phyloP scores from a whole-genome alignment of 2,888 invertebrate genomes.

The Schrankia costaestrigalis region DNA sequence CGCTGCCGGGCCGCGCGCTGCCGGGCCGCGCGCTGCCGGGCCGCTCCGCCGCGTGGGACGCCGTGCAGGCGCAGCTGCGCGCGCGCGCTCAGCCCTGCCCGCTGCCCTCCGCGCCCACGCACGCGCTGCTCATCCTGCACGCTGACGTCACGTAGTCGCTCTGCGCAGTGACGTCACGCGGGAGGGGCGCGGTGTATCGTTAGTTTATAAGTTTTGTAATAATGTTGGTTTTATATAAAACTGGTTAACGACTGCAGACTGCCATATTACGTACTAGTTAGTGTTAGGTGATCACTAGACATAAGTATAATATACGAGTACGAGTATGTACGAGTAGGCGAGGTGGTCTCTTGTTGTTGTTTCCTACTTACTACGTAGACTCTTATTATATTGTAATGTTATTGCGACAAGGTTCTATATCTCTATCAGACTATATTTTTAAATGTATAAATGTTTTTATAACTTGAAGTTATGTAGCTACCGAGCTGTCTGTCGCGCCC shows the following conservation, averaged over 20 bases:
- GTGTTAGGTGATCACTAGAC: constrained; percentile 28
- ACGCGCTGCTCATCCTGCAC: constrained; percentile 60
- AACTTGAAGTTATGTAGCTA: too few relatives aligned
- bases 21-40: constrained; percentile 2
- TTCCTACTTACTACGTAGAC: constrained; percentile 16
- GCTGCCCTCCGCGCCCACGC: constrained; percentile 32
- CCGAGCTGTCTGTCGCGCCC: too few relatives aligned
- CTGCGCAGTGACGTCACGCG: not conserved
- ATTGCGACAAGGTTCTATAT: constrained; percentile 11
- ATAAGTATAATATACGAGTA: too few relatives aligned
- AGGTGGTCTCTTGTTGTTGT: too few relatives aligned
- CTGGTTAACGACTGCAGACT: constrained; percentile 44
- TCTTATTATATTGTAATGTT: too few relatives aligned
- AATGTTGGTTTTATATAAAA: constrained; percentile 17
- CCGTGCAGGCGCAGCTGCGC: constrained; percentile 64
- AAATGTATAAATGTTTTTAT: too few relatives aligned
- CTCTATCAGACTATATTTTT: constrained; percentile 21
- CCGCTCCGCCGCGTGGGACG: constrained; percentile 52
- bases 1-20: constrained; percentile 7
- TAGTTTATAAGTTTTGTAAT: constrained; percentile 11
- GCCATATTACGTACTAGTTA: constrained; percentile 52
- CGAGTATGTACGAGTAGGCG: too few relatives aligned
- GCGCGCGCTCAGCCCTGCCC: constrained; percentile 33
- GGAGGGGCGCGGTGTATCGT: constrained; percentile 1
- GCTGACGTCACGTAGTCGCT: constrained; percentile 36